Conservation (phyloP, 2,888 invertebrate species). For the Eupithecia subfuscata region DNA sequence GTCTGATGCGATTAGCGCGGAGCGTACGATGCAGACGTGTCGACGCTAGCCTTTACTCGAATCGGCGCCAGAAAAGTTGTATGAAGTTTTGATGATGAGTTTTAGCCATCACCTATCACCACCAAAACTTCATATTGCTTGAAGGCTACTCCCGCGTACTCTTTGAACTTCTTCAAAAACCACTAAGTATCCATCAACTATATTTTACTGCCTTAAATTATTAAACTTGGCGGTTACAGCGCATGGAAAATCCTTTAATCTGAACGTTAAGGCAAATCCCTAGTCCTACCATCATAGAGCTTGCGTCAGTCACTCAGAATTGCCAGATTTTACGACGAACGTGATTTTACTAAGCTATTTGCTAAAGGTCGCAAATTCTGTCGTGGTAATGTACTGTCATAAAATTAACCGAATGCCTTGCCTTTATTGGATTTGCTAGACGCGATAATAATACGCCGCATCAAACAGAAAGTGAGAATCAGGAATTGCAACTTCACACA, state of each 20-base stretch:
- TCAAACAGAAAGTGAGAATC: background rate
- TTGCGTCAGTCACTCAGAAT: constrained; percentile 34
- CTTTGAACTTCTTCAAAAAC: background rate
- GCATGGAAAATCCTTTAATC: constrained; percentile 31
- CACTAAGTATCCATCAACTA: background rate
- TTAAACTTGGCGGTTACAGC: background rate
- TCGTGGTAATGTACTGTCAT: constrained; percentile 2
- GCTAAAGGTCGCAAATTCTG: constrained; percentile 11
- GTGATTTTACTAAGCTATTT: constrained; percentile 33
- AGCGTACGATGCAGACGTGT: no score
- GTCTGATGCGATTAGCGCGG: no score
- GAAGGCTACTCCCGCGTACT: background rate
- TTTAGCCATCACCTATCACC: background rate
- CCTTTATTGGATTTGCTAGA: background rate
- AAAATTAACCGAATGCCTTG: background rate
- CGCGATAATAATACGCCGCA: background rate
- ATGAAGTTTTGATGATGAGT: background rate
- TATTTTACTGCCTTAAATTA: background rate
- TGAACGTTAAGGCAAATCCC: constrained; percentile 21
- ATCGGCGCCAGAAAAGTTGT: background rate
- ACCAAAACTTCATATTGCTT: background rate
- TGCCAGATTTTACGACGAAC: constrained; percentile 30
- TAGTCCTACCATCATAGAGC: constrained; percentile 15
- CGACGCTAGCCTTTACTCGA: background rate
- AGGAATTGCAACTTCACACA: background rate